Conservation (phyloP, 2,888 invertebrate species). For the Apantesis nais region DNA sequence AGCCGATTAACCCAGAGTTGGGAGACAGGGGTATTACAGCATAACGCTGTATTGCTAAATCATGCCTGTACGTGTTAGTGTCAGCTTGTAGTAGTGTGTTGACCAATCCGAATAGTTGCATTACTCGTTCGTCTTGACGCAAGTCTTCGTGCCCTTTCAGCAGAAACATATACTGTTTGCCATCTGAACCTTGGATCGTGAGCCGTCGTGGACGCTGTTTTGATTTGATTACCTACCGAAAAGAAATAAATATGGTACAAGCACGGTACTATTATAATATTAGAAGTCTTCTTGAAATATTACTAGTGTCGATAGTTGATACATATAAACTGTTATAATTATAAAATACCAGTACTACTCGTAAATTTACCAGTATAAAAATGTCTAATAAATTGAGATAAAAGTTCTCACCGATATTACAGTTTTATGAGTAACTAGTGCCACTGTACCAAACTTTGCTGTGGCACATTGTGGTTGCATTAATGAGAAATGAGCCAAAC, state of each 20-base stretch:
- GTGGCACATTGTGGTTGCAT: no score
- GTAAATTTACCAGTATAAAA: no score
- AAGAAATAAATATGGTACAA: no score
- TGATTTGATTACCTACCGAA: constrained; percentile 94
- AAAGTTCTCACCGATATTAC: no score
- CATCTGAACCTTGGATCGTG: constrained; percentile 96
- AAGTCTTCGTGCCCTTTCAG: constrained; percentile 99
- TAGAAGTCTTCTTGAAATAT: background rate
- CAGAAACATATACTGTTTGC: constrained; percentile 99
- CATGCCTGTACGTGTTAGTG: constrained; percentile 96
- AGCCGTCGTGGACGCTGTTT: constrained; percentile 99
- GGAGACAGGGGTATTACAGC: constrained; percentile 99
- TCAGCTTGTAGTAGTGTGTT: constrained; percentile 97
- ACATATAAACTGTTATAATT: background rate
- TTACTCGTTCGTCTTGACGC: constrained; percentile 98
- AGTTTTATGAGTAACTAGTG: no score
- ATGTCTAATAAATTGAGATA: no score
- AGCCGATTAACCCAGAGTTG: constrained; percentile 98
- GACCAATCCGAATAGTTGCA: constrained; percentile 98
- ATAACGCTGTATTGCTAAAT: constrained; percentile 93
- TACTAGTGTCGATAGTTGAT: background rate
- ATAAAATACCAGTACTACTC: no score
- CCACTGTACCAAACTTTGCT: no score
- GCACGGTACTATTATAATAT: background rate
- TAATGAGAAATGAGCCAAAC: no score